Evolutionary conservation across 2,888 invertebrate genomes (phyloP), one percentile per base, ranked within the genome.

Genomic region (Scelioninae gen. 2): DNA sequence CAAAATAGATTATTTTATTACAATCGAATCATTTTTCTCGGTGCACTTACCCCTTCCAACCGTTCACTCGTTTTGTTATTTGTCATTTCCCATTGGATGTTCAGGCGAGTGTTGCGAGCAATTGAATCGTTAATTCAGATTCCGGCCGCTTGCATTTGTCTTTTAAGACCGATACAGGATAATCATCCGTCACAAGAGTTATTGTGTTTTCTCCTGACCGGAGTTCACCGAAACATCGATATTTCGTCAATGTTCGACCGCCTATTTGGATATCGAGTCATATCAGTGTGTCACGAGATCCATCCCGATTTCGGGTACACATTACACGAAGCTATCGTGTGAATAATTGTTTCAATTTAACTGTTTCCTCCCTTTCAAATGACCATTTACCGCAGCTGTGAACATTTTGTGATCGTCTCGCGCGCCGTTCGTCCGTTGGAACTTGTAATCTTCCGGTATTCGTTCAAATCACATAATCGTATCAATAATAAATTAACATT

Each of bases 271-370:
- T 52, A 68, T 63, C 50, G 41, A 25, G 58, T 55, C 55, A 61
- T 73, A 65, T 57, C 61, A 31, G 41, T 39, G 22, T 16, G 43
- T 61, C 61, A 35, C 9, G 25, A 15, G 1, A 37, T 15, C 33
- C 25, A 45, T 57, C 53, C 63, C 37, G 18, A 60, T 78, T 78
- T 79, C 76, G 76, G 77, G 77, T 78, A 80, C 79, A 77, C 79
- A 78, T 79, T 78, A 79, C 78, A 76, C 73, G 69, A 63, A 74
- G 75, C 73, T 77, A 74, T 76, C 75, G 76, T 75, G 75, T 57
- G 64, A 69, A 76, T 74, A 78, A 76, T 73, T 57, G 76, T 58
- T 53, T 75, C 77, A 72, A 81, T 80, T 78, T 76, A 64, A 70
- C 65, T 41, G 67, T 65, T 73, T 68, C 61, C 72, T 61, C 60